phyloP scores from a whole-genome alignment of 1,140 invertebrate genomes.

The Anoplophora glabripennis region DNA sequence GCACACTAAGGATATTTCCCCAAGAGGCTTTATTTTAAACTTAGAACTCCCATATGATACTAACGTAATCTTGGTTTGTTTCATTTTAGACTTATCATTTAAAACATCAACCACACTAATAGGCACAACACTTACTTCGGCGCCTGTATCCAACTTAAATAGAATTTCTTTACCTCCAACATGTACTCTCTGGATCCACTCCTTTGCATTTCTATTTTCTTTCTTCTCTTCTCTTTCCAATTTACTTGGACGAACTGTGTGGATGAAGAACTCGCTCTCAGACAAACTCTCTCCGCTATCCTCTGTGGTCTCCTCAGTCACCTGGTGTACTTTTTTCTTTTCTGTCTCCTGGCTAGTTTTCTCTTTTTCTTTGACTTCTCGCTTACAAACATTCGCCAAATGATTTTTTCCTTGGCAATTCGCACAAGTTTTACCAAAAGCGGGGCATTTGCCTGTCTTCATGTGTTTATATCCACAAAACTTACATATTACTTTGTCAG shows the following conservation, averaged over 20 bases:
- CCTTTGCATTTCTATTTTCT: neutral
- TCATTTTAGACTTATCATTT: neutral
- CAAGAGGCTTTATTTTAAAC: neutral
- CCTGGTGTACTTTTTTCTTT: conserved; percentile 5
- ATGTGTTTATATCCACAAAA: conserved; percentile 13
- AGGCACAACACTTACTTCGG: too few relatives aligned
- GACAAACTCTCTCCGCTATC: neutral
- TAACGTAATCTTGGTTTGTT: neutral
- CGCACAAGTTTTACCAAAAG: conserved; percentile 23
- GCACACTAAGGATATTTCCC: neutral
- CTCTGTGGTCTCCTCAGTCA: neutral
- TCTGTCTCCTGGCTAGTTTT: conserved; percentile 1
- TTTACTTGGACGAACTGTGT: neutral
- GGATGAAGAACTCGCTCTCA: neutral
- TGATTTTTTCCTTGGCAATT: conserved; percentile 16
- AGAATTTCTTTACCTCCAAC: too few relatives aligned
- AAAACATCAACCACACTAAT: too few relatives aligned
- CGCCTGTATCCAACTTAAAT: too few relatives aligned
- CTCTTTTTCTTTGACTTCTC: neutral
- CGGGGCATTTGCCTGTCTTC: conserved; percentile 14
- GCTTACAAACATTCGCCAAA: conserved; percentile 16
- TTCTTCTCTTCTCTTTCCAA: neutral
- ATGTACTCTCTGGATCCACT: too few relatives aligned
- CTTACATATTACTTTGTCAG: conserved; percentile 1
- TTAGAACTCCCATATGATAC: neutral